Evolutionary conservation across 1,140 invertebrate genomes (phyloP).

Genomic region (Zaprionus gabonicus): DNA sequence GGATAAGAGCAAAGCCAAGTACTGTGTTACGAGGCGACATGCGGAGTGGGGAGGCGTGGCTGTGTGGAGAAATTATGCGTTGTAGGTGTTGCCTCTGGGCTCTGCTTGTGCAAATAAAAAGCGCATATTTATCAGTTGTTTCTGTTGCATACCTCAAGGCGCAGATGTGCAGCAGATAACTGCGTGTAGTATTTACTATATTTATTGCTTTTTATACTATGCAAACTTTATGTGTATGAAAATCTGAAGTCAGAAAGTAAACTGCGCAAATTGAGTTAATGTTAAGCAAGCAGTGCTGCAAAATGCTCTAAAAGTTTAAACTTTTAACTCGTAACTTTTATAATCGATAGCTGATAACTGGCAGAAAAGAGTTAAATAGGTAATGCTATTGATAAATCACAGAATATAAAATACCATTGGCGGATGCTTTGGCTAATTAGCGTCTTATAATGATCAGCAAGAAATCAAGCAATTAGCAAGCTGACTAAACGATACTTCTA

Average conservation of each 20-base stretch:
- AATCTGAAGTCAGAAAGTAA: background rate
- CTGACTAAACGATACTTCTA: too few relatives aligned
- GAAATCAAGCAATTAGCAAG: too few relatives aligned
- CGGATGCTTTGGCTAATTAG: too few relatives aligned
- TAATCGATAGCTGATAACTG: too few relatives aligned
- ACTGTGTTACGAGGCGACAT: background rate
- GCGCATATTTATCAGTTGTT: conserved; percentile 67
- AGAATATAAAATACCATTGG: too few relatives aligned
- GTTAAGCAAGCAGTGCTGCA: background rate
- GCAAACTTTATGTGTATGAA: background rate
- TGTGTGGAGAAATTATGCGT: conserved; percentile 21
- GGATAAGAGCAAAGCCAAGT: conserved; percentile 36
- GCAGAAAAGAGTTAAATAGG: too few relatives aligned
- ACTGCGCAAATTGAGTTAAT: background rate
- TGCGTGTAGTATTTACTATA: background rate
- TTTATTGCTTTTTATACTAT: background rate
- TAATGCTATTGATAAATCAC: too few relatives aligned
- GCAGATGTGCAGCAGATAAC: conserved; percentile 36
- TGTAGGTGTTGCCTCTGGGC: conserved; percentile 25
- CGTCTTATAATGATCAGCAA: too few relatives aligned
- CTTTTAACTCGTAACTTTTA: too few relatives aligned
- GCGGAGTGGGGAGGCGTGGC: too few relatives aligned
- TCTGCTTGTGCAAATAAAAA: conserved; percentile 52
- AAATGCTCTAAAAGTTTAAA: background rate
- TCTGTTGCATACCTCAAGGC: conserved; percentile 71